Evolutionary conservation across 2,888 invertebrate species (phyloP).

Genomic region (Conistra vaccinii): DNA sequence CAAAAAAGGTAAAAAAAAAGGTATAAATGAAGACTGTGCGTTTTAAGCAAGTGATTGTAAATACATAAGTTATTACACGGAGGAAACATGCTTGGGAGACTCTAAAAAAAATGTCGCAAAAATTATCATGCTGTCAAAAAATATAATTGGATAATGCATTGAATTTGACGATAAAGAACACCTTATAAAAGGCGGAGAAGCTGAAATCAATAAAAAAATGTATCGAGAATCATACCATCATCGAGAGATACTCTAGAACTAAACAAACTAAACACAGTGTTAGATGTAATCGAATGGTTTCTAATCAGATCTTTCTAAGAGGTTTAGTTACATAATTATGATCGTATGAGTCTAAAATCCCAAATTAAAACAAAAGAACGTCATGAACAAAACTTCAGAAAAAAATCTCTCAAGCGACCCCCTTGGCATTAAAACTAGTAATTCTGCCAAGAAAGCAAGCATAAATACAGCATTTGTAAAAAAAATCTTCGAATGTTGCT

Average conservation of each 20-base stretch:
- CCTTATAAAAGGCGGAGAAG: conserved; percentile 72
- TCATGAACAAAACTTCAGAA: conserved; percentile 69
- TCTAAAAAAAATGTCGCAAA: conserved; percentile 63
- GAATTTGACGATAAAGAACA: conserved; percentile 60
- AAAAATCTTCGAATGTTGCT: conserved; percentile 79
- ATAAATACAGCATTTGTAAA: conserved; percentile 82
- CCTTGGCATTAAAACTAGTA: conserved; percentile 76
- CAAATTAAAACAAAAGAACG: conserved; percentile 52
- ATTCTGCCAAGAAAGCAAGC: conserved; percentile 80
- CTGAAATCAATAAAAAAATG: conserved; percentile 74
- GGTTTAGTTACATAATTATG: conserved; percentile 50
- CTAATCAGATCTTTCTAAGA: conserved; percentile 5
- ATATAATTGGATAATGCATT: conserved; percentile 63
- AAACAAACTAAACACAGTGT: conserved; percentile 24
- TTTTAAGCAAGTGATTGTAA: conserved; percentile 82
- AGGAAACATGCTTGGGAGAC: conserved; percentile 85
- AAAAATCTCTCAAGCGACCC: conserved; percentile 78
- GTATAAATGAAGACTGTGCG: conserved; percentile 68
- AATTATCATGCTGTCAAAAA: conserved; percentile 75
- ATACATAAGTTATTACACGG: conserved; percentile 75
- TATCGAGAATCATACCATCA: conserved; percentile 74
- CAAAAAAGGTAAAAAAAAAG: conserved; percentile 64
- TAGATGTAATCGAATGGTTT: neutral
- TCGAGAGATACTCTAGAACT: conserved; percentile 25
- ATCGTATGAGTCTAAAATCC: conserved; percentile 72